phyloP scores from a whole-genome alignment of 92 coral and sea anemone species.

The Epizoanthus fatuus region DNA sequence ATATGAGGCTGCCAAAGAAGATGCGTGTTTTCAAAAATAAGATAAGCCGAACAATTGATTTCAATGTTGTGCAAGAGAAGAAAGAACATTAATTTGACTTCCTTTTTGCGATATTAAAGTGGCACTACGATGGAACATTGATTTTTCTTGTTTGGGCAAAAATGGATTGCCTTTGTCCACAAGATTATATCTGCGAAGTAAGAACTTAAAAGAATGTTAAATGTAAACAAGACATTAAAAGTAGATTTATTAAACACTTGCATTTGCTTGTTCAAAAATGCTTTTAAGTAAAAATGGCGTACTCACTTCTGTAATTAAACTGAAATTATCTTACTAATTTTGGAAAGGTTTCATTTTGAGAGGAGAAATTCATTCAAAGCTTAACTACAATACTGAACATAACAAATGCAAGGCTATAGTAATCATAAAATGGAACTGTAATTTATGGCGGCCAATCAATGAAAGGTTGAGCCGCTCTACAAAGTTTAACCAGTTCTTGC shows the following conservation, averaged over 20 bases:
- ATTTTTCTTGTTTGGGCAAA: too few relatives aligned
- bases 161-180: too few relatives aligned
- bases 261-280: not conserved
- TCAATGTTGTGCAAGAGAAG: slow-evolving; percentile 10
- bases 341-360: not conserved
- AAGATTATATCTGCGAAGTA: too few relatives aligned
- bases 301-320: slow-evolving; percentile 18
- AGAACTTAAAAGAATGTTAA: too few relatives aligned
- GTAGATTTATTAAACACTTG: not conserved
- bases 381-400: slow-evolving; percentile 13
- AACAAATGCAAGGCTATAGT: slow-evolving; percentile 17
- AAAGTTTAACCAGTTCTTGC: not conserved
- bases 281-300: not conserved
- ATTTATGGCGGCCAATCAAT: not conserved
- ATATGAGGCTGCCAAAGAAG: slow-evolving; percentile 5
- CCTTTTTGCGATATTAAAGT: slow-evolving; percentile 2
- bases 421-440: slow-evolving; percentile 14
- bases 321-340: slow-evolving; percentile 30
- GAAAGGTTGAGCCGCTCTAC: slow-evolving; percentile 25
- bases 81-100: not conserved
- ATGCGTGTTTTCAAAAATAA: not conserved
- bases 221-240: not conserved
- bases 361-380: slow-evolving; percentile 20
- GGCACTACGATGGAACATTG: too few relatives aligned
- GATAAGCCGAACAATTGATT: not conserved